Conservation (phyloP, 2,113 vertebrate genomes). For the Proteles cristata region DNA sequence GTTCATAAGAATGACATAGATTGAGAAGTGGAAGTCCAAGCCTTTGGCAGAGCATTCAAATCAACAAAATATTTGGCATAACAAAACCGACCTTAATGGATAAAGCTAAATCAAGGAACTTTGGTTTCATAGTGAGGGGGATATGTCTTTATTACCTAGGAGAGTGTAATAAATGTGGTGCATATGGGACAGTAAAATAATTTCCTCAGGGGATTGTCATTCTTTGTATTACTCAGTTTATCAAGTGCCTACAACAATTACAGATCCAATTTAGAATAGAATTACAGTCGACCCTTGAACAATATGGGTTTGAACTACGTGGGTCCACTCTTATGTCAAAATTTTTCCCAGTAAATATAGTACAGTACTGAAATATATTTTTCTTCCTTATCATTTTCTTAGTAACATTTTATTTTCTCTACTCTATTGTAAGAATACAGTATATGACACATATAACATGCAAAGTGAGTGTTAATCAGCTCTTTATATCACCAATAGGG, state of each 20-base stretch:
- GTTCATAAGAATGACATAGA: slow-evolving; percentile 46
- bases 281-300: not conserved
- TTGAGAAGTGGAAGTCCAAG: not conserved
- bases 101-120: not conserved
- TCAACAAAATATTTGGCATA: not conserved
- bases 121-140: not conserved
- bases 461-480: not conserved
- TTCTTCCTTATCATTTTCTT: not conserved
- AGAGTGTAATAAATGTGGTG: not conserved
- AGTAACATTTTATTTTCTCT: not conserved
- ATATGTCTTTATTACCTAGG: not conserved
- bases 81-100: not conserved
- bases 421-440: not conserved
- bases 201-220: not conserved
- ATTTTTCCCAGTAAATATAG: not conserved
- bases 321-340: not conserved
- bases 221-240: slow-evolving; percentile 20
- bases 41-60: not conserved
- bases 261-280: slow-evolving; percentile 44
- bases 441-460: not conserved
- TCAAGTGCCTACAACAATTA: slow-evolving; percentile 2
- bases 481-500: not conserved
- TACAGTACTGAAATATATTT: not conserved
- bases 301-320: not conserved
- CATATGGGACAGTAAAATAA: not conserved